Percentiles rank a stretch among this genome's conserved stretches.
These are phyloP conservation scores for Peribatodes rhomboidaria DNA, from an alignment of 2,888 invertebrate genomes.

Conservation along the genomic window DNA sequence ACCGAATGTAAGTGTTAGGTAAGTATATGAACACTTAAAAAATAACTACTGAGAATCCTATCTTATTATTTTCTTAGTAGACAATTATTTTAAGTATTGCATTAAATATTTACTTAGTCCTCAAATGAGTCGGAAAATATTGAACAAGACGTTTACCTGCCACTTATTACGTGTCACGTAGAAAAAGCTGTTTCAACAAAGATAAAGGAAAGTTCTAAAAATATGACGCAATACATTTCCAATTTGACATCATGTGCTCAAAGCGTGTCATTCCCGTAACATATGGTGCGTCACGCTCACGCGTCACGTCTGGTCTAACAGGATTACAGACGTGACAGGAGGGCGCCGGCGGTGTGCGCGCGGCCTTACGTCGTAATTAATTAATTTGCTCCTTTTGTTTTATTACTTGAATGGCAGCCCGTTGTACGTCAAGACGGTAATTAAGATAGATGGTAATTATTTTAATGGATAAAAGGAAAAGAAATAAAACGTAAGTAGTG, in stretches of 20 bases:
- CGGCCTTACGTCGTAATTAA: slow-evolving; percentile 45
- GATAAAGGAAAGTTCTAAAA: background rate
- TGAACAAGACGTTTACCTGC: too few species aligned
- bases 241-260: slow-evolving; percentile 2
- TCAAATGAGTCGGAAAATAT: too few species aligned
- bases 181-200: background rate
- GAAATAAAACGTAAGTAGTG: slow-evolving; percentile 2
- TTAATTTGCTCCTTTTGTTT: slow-evolving; percentile 48
- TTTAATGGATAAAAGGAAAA: slow-evolving; percentile 3
- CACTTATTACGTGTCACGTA: background rate
- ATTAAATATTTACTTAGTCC: too few species aligned
- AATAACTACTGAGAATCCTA: too few species aligned
- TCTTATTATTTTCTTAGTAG: too few species aligned
- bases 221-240: background rate
- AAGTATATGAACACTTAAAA: too few species aligned
- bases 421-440: slow-evolving; percentile 35
- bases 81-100: too few species aligned
- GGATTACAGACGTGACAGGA: slow-evolving; percentile 52
- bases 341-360: slow-evolving; percentile 35
- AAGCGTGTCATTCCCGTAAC: slow-evolving; percentile 3
- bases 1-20: too few species aligned
- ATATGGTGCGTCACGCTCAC: slow-evolving; percentile 11
- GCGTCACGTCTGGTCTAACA: slow-evolving; percentile 48
- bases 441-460: slow-evolving; percentile 44
- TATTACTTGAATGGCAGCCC: slow-evolving; percentile 32